These are phyloP conservation scores for Echinarachnius parma DNA, from an alignment of 53 echinoderm and acorn worm species.

Conservation along the genomic window DNA sequence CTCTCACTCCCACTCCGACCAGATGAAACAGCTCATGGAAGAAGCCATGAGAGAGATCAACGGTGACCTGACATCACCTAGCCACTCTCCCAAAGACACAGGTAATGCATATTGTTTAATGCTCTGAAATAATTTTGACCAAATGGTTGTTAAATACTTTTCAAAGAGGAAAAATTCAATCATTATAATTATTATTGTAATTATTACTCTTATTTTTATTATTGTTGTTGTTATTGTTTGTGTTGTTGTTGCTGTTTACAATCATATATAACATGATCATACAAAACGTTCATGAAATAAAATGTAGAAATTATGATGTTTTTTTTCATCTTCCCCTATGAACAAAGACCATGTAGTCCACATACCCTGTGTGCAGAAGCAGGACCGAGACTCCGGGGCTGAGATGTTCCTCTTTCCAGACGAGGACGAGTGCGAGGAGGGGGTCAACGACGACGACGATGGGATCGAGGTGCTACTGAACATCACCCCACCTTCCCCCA, in stretches of 20 bases:
- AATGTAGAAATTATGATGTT: background rate
- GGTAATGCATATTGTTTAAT: slow-evolving; percentile 1
- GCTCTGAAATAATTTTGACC: background rate
- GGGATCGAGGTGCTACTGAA: slow-evolving; percentile 28
- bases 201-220: no score
- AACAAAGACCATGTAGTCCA: slow-evolving; percentile 45
- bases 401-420: slow-evolving; percentile 84
- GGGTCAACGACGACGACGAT: slow-evolving; percentile 20
- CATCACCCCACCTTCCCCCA: slow-evolving; percentile 26
- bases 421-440: slow-evolving; percentile 33
- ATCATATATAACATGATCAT: no score
- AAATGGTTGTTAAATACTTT: background rate
- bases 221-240: no score
- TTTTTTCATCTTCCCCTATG: background rate
- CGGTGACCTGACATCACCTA: slow-evolving; percentile 48
- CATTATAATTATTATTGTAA: no score
- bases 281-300: no score
- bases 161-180: no score
- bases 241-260: no score
- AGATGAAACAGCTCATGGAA: slow-evolving; percentile 94
- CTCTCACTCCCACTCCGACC: slow-evolving; percentile 71
- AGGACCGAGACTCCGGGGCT: slow-evolving; percentile 27
- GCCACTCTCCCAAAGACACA: slow-evolving; percentile 9
- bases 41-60: slow-evolving; percentile 96
- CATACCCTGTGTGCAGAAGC: slow-evolving; percentile 49